These are phyloP conservation scores for Heliconius aoede DNA, from an alignment of 2,888 invertebrate genomes.

Conservation along the genomic window DNA sequence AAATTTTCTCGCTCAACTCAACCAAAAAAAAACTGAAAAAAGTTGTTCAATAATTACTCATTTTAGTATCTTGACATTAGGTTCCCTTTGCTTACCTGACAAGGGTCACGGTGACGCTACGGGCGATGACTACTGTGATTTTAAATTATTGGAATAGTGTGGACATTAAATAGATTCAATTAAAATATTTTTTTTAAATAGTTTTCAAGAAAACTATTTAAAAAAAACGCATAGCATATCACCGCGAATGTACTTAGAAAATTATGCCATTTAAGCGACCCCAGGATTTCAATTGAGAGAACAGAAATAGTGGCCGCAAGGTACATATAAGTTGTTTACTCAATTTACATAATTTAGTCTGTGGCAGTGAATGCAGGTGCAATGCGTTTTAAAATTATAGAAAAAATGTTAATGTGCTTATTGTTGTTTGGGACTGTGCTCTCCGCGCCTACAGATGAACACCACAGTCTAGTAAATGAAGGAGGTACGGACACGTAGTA, in stretches of 20 bases:
- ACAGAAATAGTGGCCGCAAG: conserved; percentile 68
- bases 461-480: conserved; percentile 58
- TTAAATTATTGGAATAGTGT: too few species aligned
- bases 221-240: background rate
- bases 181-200: too few species aligned
- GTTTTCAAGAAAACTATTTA: background rate
- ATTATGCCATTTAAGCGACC: conserved; percentile 68
- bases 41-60: too few species aligned
- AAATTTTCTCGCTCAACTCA: too few species aligned
- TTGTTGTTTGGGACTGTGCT: conserved; percentile 55
- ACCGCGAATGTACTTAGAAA: conserved; percentile 61
- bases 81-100: too few species aligned
- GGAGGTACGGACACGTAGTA: conserved; percentile 55
- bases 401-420: conserved; percentile 59
- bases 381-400: conserved; percentile 49
- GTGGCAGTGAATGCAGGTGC: conserved; percentile 46
- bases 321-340: conserved; percentile 68
- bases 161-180: too few species aligned
- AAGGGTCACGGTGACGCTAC: too few species aligned
- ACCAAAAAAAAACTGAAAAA: too few species aligned
- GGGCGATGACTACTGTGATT: too few species aligned
- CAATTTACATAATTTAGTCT: conserved; percentile 59
- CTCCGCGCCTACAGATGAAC: conserved; percentile 64
- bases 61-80: too few species aligned
- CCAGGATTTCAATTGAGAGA: conserved; percentile 73